A percentile compares a stretch with the other conserved stretches of the same genome.
Evolutionary conservation across 1,140 invertebrate genomes (phyloP).

Genomic region (Drusus annulatus): DNA sequence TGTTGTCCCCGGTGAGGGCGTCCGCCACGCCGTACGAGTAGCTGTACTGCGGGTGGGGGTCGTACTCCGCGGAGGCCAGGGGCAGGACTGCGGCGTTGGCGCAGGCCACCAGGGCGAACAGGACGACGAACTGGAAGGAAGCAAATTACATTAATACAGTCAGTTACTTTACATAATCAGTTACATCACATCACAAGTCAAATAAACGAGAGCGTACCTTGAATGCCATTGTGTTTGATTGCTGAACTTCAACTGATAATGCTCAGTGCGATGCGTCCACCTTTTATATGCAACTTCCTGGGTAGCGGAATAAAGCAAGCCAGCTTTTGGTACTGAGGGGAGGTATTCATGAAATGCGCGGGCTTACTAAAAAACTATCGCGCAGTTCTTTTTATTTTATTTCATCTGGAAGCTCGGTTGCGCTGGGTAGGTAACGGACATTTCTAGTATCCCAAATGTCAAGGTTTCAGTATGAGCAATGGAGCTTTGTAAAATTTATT

Average conservation of each 20-base stretch:
- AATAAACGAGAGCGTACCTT: slow-evolving; percentile 23
- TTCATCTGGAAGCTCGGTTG: too few relatives aligned
- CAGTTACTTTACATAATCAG: neutral
- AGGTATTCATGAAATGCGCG: too few relatives aligned
- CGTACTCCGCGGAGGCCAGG: slow-evolving; percentile 58
- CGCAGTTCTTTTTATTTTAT: too few relatives aligned
- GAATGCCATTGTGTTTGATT: slow-evolving; percentile 38
- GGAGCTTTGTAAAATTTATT: too few relatives aligned
- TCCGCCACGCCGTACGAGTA: slow-evolving; percentile 76
- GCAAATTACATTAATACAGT: neutral
- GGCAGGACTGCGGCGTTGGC: slow-evolving; percentile 56
- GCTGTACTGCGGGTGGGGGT: slow-evolving; percentile 30
- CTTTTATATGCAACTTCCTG: neutral
- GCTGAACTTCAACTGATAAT: slow-evolving; percentile 1
- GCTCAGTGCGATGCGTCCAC: neutral
- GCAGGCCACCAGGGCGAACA: slow-evolving; percentile 60
- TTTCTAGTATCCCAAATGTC: too few relatives aligned
- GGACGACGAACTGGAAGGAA: slow-evolving; percentile 62
- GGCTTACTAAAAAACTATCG: too few relatives aligned
- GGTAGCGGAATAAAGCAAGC: too few relatives aligned
- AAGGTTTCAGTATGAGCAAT: too few relatives aligned
- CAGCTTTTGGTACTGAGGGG: too few relatives aligned
- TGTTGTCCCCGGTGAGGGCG: slow-evolving; percentile 75
- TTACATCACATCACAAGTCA: neutral
- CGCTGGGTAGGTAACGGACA: too few relatives aligned